Evolutionary conservation across 2,113 vertebrate species (phyloP), one percentile per base, ranked within the genome.

Genomic region (Amazona vittata): DNA sequence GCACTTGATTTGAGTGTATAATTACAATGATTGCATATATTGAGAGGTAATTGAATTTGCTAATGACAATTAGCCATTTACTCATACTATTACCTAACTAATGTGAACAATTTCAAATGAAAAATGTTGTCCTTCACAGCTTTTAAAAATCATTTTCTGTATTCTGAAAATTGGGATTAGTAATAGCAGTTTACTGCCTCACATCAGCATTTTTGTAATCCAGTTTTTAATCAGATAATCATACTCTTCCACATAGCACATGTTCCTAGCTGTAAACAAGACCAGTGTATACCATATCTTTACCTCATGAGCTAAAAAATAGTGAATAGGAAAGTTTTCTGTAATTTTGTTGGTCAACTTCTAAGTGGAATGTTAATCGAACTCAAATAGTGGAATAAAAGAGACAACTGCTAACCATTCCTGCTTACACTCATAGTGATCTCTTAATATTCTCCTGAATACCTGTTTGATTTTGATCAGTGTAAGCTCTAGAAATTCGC

Each of bases 11-110:
- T 86, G 64, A 88, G 35, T 74, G 22, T n/a, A n/a, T 73, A 94
- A 91, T 93, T 89, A 47, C 18, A 73, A 25, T 64, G 12, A 82
- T 69, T 77, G 88, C 28, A 63, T 76, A 35, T 69, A 49, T 14
- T 59, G 39, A 83, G 71, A 85, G 28, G 10, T 65, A 89, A 90
- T 47, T 65, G 25, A 85, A 92, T 81, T 91, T 84, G 16, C 43
- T 91, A 90, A 80, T 64, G 39, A 86, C 74, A 83, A 73, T 90
- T 90, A 88, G 21, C 26, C 53, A 78, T 94, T 94, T 93, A 15
- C 44, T 90, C 60, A 90, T 75, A 71, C 6, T 84, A 77, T 76
- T 90, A 79, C 69, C 28, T 59, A 59, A 63, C 70, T 90, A 57
- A 50, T 60, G 12, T 80, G 65, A 19, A 68, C 15, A 69, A 75